Conservation (phyloP, 1,140 invertebrate species). For the Diabrotica undecimpunctata region DNA sequence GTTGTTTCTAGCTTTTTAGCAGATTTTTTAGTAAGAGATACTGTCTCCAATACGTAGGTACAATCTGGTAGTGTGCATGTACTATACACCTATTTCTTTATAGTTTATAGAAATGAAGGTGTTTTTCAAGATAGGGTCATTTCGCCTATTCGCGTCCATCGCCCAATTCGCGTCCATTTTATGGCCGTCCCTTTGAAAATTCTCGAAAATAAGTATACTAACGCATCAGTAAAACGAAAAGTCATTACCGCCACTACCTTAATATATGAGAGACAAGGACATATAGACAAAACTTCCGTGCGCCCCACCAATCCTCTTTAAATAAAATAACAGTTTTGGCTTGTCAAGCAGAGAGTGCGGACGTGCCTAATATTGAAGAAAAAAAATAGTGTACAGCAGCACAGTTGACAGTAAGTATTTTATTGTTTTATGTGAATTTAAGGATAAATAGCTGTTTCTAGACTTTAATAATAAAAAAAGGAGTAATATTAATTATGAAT, state of each 20-base stretch:
- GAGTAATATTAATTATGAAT: too few species aligned
- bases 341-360: constrained; percentile 1
- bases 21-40: too few species aligned
- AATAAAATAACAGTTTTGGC: not conserved
- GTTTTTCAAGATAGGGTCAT: too few species aligned
- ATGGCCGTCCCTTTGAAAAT: not conserved
- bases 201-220: not conserved
- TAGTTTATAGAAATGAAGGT: too few species aligned
- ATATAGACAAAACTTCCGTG: constrained; percentile 9
- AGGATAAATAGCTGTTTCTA: constrained; percentile 7
- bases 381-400: constrained; percentile 3
- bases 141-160: constrained; percentile 6
- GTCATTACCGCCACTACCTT: not conserved
- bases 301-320: constrained; percentile 4
- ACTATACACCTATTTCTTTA: too few species aligned
- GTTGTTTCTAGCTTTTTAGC: too few species aligned
- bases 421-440: constrained; percentile 9
- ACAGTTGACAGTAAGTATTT: constrained; percentile 7
- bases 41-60: too few species aligned
- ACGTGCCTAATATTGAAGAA: not conserved
- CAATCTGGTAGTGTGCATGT: too few species aligned
- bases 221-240: not conserved
- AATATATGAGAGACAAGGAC: constrained; percentile 8
- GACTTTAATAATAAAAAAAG: not conserved
- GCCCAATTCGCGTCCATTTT: constrained; percentile 10